These are phyloP conservation scores for Calliphora vomitoria DNA, from an alignment of 2,888 invertebrate genomes.

Conservation along the genomic window DNA sequence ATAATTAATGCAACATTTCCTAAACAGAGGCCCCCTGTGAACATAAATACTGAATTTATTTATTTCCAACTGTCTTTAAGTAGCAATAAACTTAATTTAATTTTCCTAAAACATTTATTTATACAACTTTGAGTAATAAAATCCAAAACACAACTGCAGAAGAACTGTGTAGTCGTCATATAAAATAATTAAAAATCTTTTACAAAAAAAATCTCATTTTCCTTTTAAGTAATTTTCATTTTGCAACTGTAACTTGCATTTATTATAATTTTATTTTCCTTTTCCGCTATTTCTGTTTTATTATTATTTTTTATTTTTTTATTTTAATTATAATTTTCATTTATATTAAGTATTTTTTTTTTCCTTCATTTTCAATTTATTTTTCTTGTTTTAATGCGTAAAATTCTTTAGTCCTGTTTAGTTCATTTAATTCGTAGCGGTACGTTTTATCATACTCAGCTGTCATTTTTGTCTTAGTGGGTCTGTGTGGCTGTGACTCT, in stretches of 20 bases:
- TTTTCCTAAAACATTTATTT: not conserved
- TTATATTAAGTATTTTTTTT: constrained; percentile 43
- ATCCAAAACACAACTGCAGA: not conserved
- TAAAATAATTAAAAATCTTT: constrained; percentile 16
- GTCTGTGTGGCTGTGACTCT: constrained; percentile 65
- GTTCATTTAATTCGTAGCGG: constrained; percentile 68
- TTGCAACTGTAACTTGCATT: constrained; percentile 25
- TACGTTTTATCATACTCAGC: constrained; percentile 65
- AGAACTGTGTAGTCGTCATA: not conserved
- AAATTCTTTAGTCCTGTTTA: constrained; percentile 64
- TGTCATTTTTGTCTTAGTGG: constrained; percentile 71
- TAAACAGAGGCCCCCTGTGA: no score
- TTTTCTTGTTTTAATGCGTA: constrained; percentile 54
- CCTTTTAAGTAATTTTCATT: constrained; percentile 22
- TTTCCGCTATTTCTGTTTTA: constrained; percentile 36
- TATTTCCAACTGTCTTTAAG: not conserved
- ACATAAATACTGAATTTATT: no score
- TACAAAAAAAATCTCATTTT: not conserved
- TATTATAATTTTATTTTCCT: constrained; percentile 48
- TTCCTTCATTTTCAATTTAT: constrained; percentile 23
- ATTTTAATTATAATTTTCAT: constrained; percentile 52
- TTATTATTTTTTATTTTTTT: constrained; percentile 9
- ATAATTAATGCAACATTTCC: no score
- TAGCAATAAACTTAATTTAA: not conserved
- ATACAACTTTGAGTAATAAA: not conserved